Conservation (phyloP, 2,113 vertebrate genomes). For the Calidris pygmaea region DNA sequence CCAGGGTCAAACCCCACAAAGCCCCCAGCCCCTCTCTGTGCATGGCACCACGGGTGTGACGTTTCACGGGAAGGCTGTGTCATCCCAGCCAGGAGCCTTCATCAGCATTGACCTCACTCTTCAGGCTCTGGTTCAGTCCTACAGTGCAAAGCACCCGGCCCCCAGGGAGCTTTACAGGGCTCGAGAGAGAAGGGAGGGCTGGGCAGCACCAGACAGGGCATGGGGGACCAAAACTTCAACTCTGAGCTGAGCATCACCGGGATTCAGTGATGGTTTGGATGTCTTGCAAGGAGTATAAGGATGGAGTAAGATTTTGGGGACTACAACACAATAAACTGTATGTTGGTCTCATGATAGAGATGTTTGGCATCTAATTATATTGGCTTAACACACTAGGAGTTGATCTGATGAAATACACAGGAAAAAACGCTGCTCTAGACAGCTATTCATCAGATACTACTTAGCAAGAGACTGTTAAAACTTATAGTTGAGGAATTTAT, state of each 20-base stretch:
- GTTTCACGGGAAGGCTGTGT: not conserved
- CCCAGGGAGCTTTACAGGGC: too few relatives aligned
- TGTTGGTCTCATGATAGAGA: not conserved
- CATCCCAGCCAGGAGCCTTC: too few relatives aligned
- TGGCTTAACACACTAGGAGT: not conserved
- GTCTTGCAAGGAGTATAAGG: rapidly evolving
- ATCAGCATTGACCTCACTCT: not conserved
- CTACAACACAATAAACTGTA: rapidly evolving
- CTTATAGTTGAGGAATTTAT: not conserved
- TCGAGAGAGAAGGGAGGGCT: rapidly evolving
- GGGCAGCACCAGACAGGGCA: not conserved
- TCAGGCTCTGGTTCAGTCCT: rapidly evolving
- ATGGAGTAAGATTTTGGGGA: rapidly evolving
- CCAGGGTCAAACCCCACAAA: not conserved
- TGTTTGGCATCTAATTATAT: not conserved
- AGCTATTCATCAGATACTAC: not conserved
- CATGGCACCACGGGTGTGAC: not conserved
- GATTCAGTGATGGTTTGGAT: not conserved
- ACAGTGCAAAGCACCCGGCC: not conserved
- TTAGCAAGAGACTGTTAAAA: not conserved
- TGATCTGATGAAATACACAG: not conserved
- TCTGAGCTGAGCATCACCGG: rapidly evolving
- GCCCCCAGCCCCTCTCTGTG: not conserved
- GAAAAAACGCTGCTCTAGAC: not conserved
- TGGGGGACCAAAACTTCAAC: rapidly evolving